phyloP scores from a whole-genome alignment of 2,113 vertebrate species.

The Heterotis niloticus region DNA sequence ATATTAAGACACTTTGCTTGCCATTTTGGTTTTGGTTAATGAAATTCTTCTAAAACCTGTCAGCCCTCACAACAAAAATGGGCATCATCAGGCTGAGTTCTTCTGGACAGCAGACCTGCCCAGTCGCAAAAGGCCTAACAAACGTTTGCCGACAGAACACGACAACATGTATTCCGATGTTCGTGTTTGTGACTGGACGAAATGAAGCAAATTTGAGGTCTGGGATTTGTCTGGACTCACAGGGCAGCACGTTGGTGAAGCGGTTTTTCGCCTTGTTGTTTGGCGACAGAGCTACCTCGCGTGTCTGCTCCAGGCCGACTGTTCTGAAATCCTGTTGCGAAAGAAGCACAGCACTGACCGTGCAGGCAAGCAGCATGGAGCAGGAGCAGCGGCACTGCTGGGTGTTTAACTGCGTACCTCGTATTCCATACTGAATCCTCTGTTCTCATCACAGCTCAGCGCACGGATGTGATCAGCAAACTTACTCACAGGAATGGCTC shows the following conservation, averaged over 20 bases:
- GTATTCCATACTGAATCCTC: slow-evolving; percentile 61
- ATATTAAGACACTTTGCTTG: too few relatives aligned
- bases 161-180: too few relatives aligned
- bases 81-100: too few relatives aligned
- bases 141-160: too few relatives aligned
- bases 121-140: too few relatives aligned
- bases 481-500: slow-evolving; percentile 41
- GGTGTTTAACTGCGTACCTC: slow-evolving; percentile 42
- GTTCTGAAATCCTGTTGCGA: slow-evolving; percentile 48
- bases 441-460: slow-evolving; percentile 52
- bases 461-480: slow-evolving; percentile 53
- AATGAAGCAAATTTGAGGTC: neutral
- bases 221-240: slow-evolving; percentile 51
- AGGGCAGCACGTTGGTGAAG: slow-evolving; percentile 76
- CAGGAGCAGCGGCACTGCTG: neutral
- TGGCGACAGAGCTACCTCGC: slow-evolving; percentile 40
- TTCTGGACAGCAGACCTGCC: too few relatives aligned
- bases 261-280: slow-evolving; percentile 74
- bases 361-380: neutral
- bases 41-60: too few relatives aligned
- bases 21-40: too few relatives aligned
- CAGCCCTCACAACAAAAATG: too few relatives aligned
- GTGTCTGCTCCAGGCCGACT: slow-evolving; percentile 56
- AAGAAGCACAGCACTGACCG: neutral
- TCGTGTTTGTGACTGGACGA: too few relatives aligned